Evolutionary conservation across 2,888 invertebrate species (phyloP), one percentile per base, ranked within the genome.

Genomic region (Cyclophora punctaria): DNA sequence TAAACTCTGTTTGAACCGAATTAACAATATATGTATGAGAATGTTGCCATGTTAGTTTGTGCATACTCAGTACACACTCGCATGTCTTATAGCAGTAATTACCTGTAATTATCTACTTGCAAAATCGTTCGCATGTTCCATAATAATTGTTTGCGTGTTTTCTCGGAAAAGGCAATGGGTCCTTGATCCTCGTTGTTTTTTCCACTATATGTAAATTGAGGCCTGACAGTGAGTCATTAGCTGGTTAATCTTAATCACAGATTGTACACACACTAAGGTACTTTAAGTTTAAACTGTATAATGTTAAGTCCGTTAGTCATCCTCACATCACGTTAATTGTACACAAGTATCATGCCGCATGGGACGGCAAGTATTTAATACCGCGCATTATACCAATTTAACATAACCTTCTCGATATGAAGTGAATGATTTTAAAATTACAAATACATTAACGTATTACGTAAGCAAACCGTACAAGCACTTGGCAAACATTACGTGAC

Each of bases 191-290:
- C 60, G 58, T 69, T 69, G 67, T 68, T 75, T 73, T 20, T 73
- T 69, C 67, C 66, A 60, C 58, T 59, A 56, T 69, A 73, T 75
- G 72, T 69, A 73, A 79, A 80, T 76, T 71, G 67, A 62, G 69
- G 58, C 52, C 52, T 55, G 50, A 48, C 48, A 37, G 37, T 80
- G 81, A 81, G 60, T 80, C 80, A 80, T 73, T 75, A 75, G 53
- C 54, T 37, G 52, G 62, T 55, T 66, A 61, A 71, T 69, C 64
- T 65, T 67, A 67, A 68, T 63, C 60, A 62, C 67, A 63, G 54
- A 65, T 59, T 64, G 65, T 59, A 63, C 61, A 64, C 67, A 69
- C 70, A 57, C 58, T 56, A 47, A 51, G 52, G 56, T 63, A 62
- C 56, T 61, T 20, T 20, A 37, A 4, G 5, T 37, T 37, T 37